Evolutionary conservation across 2,113 vertebrate species (phyloP), one percentile per base, ranked within the genome.

Genomic region (Kryptolebias marmoratus): DNA sequence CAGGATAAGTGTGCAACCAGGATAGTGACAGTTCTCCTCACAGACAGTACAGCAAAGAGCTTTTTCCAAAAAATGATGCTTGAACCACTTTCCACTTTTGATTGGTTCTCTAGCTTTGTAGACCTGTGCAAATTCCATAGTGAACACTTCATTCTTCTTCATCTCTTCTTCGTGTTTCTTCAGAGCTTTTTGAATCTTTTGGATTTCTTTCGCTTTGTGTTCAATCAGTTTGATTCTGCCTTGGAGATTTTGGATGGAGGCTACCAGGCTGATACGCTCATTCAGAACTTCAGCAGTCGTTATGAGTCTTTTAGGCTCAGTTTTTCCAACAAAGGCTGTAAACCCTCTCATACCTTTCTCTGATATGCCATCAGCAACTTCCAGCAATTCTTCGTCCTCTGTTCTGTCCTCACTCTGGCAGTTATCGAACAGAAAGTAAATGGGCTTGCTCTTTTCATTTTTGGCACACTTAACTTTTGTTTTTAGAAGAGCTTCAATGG

Each of bases 11-110:
- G 28, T 63, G 44, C 68, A 60, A 4, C 32, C 32, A 15, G 32
- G 47, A 42, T 12, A n/a, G 47, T 61, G 68, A 50, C 68, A 71
- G 47, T 27, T 54, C 44, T 56, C 12, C 54, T 22, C 4, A 27
- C 54, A 56, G 4, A 31, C 12, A 49, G 14, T 15, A 49, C 47
- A 15, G 11, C 13, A 36, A 36, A 36, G 3, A 6, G 32, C 32
- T 36, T 3, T 36, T 36, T 36, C 6, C 32, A 36, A 36, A 36
- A 36, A 36, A n/a, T n/a, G n/a, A n/a, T n/a, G n/a, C 32, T 4
- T 36, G 3, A 36, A 36, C n/a, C n/a, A n/a, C n/a, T n/a, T n/a
- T 3, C 6, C 32, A 36, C 32, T 4, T 4, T 6, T 36, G 32
- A 36, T 36, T 4, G 32, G 32, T 36, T 36, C 32, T 36, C 6